Percentiles rank a stretch among this genome's conserved stretches.
Conservation (phyloP, 2,113 vertebrate genomes). For the Tyto alba region DNA sequence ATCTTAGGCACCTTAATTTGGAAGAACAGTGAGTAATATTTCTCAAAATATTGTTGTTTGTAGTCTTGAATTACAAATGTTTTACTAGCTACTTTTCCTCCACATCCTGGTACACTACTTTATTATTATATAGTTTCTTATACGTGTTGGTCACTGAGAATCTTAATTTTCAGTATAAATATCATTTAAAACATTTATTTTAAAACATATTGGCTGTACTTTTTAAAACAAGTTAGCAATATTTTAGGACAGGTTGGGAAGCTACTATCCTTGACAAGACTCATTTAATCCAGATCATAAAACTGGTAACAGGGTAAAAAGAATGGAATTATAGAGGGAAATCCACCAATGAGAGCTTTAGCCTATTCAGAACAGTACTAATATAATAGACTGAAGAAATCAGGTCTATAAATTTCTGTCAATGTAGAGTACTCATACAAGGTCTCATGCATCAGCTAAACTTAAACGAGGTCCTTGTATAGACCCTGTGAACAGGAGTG, state of each 20-base stretch:
- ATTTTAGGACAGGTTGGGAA: background rate
- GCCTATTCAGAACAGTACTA: background rate
- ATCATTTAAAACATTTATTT: background rate
- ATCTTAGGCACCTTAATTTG: background rate
- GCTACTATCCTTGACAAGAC: background rate
- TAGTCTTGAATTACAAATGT: background rate
- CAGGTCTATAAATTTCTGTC: conserved; percentile 37
- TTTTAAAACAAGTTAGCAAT: background rate
- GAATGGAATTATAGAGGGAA: background rate
- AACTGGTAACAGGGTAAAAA: background rate
- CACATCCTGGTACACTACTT: background rate
- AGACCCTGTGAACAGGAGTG: background rate
- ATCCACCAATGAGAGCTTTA: background rate
- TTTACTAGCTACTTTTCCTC: background rate
- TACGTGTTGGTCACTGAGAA: background rate
- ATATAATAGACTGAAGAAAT: conserved; percentile 14
- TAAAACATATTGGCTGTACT: background rate
- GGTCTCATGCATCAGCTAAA: conserved; percentile 16
- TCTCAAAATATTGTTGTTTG: background rate
- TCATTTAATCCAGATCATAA: background rate
- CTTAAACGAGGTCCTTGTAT: conserved; percentile 26
- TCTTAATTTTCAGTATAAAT: background rate
- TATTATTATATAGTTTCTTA: background rate
- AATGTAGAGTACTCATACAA: background rate
- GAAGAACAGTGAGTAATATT: background rate